phyloP scores from a whole-genome alignment of 2,797 vertebrate species.

The Pelochelys cantorii region DNA sequence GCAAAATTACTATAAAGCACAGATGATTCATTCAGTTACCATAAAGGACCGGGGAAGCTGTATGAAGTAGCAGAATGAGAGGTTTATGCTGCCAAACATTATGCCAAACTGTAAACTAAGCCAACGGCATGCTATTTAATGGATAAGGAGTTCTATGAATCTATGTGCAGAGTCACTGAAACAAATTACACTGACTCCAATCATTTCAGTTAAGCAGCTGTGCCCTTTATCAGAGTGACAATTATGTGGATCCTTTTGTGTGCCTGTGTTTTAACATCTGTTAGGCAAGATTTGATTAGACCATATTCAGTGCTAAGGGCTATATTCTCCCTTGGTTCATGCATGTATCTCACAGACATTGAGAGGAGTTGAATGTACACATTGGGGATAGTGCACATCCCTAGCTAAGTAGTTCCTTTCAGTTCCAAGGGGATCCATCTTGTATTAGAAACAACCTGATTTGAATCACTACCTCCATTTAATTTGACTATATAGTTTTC shows the following conservation, averaged over 20 bases:
- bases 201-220: neutral
- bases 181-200: neutral
- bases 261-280: accelerated
- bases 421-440: neutral
- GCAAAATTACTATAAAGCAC: neutral
- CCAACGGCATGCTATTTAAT: neutral
- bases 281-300: neutral
- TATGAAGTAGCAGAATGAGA: accelerated
- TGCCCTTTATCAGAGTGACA: neutral
- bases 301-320: neutral
- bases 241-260: neutral
- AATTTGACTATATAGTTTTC: neutral
- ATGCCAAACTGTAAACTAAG: neutral
- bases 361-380: neutral
- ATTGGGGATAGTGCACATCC: accelerated
- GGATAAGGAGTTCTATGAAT: neutral
- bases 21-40: neutral
- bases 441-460: neutral
- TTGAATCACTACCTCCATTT: neutral
- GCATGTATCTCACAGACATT: neutral
- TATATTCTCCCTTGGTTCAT: neutral
- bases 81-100: neutral
- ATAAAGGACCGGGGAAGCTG: neutral
- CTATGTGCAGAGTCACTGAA: neutral
- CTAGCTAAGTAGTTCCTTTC: neutral